Percentiles rank a stretch among this genome's conserved stretches.
Evolutionary conservation across 2,888 invertebrate genomes (phyloP).

Genomic region (Mallateleia sp.): DNA sequence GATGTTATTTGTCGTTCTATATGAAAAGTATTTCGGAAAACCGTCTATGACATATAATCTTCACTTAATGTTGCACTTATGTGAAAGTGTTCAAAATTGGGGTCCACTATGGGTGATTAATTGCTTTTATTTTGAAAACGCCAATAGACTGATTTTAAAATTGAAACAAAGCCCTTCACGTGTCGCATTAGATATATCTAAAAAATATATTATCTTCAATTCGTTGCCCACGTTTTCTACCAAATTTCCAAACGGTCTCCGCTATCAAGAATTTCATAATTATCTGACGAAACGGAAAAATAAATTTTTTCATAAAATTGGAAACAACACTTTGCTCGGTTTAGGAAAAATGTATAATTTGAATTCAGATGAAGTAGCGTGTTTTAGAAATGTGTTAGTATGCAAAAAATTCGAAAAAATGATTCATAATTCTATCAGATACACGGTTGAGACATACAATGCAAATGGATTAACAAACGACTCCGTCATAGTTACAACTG

Average conservation of each 20-base stretch:
- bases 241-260: slow-evolving; percentile 4
- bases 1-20: slow-evolving; percentile 17
- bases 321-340: slow-evolving; percentile 30
- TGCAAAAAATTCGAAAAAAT: slow-evolving; percentile 49
- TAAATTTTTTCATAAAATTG: slow-evolving; percentile 27
- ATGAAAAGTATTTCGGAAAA: slow-evolving; percentile 15
- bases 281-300: slow-evolving; percentile 10
- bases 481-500: slow-evolving; percentile 36
- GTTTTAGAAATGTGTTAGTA: slow-evolving; percentile 7
- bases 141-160: slow-evolving; percentile 45
- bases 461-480: slow-evolving; percentile 42
- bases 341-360: slow-evolving; percentile 32
- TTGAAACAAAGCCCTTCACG: slow-evolving; percentile 39
- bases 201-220: slow-evolving; percentile 35
- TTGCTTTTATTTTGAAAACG: slow-evolving; percentile 61
- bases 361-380: slow-evolving; percentile 23
- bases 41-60: slow-evolving; percentile 29
- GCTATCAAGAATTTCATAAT: slow-evolving; percentile 24
- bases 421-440: slow-evolving; percentile 36
- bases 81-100: slow-evolving; percentile 29
- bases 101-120: slow-evolving; percentile 47
- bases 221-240: slow-evolving; percentile 16
- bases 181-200: slow-evolving; percentile 37
- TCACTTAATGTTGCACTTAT: slow-evolving; percentile 36
- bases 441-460: slow-evolving; percentile 33